These are phyloP conservation scores for Acrossocheilus wenchowensis DNA, from an alignment of 2,797 vertebrate species.

Conservation along the genomic window DNA sequence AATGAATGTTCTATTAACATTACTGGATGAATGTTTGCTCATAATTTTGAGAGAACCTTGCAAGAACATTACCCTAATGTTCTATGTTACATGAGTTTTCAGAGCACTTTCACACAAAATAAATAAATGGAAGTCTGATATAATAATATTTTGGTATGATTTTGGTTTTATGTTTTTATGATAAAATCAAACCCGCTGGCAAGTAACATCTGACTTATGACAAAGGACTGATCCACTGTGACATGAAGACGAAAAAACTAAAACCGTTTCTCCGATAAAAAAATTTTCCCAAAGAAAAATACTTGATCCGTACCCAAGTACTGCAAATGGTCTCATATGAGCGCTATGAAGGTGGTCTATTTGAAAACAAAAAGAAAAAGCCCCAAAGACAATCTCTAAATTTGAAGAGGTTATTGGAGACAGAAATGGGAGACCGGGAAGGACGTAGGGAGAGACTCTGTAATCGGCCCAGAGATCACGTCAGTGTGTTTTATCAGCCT, in stretches of 20 bases:
- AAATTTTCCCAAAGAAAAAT: neutral
- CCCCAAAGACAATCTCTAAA: constrained; percentile 55
- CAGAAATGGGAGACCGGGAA: constrained; percentile 43
- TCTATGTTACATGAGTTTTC: neutral
- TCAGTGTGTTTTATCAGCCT: constrained; percentile 75
- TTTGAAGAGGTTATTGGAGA: constrained; percentile 56
- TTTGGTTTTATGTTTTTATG: constrained; percentile 1
- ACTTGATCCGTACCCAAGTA: constrained; percentile 1
- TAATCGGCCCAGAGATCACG: constrained; percentile 69
- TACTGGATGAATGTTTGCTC: no score
- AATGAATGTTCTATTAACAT: no score
- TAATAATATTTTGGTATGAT: neutral
- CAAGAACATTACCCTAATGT: neutral
- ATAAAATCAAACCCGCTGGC: constrained; percentile 1
- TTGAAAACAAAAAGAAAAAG: constrained; percentile 54
- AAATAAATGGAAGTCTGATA: neutral
- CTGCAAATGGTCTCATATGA: constrained; percentile 3
- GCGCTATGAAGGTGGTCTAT: constrained; percentile 29
- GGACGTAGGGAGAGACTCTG: constrained; percentile 57
- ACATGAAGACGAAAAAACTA: neutral
- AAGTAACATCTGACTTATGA: constrained; percentile 14
- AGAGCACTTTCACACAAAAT: neutral
- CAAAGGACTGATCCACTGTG: neutral
- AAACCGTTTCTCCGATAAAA: constrained; percentile 34
- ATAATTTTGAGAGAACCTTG: neutral